A percentile compares a stretch with the other conserved stretches of the same genome.
Evolutionary conservation across 2,797 vertebrate species (phyloP).

Genomic region (Pangasius mekongensis): DNA sequence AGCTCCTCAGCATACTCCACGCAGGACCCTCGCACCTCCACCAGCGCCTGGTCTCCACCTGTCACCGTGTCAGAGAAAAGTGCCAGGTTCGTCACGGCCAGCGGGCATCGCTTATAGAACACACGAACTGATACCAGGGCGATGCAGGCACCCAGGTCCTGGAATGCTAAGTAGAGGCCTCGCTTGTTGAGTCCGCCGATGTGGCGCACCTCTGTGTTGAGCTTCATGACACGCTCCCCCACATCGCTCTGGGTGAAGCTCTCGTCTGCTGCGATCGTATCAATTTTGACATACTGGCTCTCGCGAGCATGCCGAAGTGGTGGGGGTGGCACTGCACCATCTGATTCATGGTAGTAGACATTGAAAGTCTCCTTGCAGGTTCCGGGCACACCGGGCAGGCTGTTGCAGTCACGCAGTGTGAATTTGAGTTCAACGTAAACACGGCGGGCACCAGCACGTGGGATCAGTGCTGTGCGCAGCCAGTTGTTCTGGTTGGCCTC

Average conservation of each 20-base stretch:
- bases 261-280: conserved; percentile 98
- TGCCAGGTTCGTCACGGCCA: conserved; percentile 94
- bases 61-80: conserved; percentile 97
- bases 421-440: conserved; percentile 98
- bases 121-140: conserved; percentile 95
- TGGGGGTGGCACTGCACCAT: conserved; percentile 79
- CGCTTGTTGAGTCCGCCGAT: conserved; percentile 91
- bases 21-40: conserved; percentile 93
- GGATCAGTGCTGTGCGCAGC: conserved; percentile 96
- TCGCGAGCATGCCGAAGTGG: conserved; percentile 57
- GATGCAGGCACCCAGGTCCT: conserved; percentile 97
- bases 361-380: conserved; percentile 99
- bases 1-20: conserved; percentile 94
- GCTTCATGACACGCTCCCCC: conserved; percentile 96
- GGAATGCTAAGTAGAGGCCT: conserved; percentile 96
- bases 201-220: conserved; percentile 96
- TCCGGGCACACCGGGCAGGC: conserved; percentile 94
- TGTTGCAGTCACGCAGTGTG: conserved; percentile 96
- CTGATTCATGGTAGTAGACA: conserved; percentile 95
- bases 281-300: conserved; percentile 79
- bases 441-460: conserved; percentile 89
- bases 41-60: conserved; percentile 93
- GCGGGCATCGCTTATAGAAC: conserved; percentile 97
- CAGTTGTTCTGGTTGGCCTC: conserved; percentile 99
- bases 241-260: conserved; percentile 99